phyloP scores from a whole-genome alignment of 2,888 invertebrate genomes.

The Limnephilus lunatus region DNA sequence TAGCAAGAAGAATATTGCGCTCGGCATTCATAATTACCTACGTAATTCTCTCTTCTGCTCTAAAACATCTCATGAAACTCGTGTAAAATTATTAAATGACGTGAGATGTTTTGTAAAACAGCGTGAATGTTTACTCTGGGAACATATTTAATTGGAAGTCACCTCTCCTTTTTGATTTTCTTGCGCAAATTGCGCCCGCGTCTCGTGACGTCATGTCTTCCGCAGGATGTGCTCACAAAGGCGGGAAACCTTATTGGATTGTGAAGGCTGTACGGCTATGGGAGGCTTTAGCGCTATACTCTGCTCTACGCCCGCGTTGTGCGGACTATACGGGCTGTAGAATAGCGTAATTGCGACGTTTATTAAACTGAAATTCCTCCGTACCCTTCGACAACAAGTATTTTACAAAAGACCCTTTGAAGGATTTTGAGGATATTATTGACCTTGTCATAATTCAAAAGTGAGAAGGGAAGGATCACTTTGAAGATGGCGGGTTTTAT shows the following conservation, averaged over 20 bases:
- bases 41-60: not conserved
- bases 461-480: not conserved
- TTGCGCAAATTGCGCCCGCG: constrained; percentile 13
- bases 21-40: not conserved
- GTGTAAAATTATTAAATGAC: not conserved
- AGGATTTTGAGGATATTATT: not conserved
- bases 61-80: not conserved
- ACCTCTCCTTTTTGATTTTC: constrained; percentile 3
- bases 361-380: constrained; percentile 17
- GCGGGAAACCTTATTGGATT: constrained; percentile 35
- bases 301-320: not conserved
- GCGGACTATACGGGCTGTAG: not conserved
- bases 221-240: constrained; percentile 27
- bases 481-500: not conserved
- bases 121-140: not conserved
- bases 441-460: not conserved
- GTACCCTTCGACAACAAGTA: not conserved
- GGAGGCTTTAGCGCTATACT: not conserved
- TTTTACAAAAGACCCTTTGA: not conserved
- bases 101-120: not conserved
- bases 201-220: constrained; percentile 24
- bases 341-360: constrained; percentile 33
- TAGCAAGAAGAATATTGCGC: too few relatives aligned
- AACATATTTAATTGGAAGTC: constrained; percentile 17
- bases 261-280: not conserved